Conservation (phyloP, 30 jellyfish, hydroid and myxozoan species). For the Catostylus mosaicus region DNA sequence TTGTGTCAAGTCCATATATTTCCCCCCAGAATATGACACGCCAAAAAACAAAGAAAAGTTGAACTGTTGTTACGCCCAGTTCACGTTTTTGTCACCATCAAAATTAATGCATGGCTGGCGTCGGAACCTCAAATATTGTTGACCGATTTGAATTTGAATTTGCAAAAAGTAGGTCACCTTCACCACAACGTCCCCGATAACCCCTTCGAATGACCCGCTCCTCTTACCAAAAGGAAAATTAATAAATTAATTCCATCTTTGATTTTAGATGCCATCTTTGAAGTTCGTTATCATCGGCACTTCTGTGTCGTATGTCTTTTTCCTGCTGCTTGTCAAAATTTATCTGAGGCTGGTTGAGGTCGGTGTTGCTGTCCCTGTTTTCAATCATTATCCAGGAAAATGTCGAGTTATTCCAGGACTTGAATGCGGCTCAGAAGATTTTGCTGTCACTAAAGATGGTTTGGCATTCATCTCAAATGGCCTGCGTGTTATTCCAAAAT, state of each 20-base stretch:
- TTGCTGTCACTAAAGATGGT: slow-evolving; percentile 89
- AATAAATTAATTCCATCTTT: background rate
- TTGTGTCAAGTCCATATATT: no score
- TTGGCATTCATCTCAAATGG: slow-evolving; percentile 94
- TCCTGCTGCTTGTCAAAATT: slow-evolving; percentile 8
- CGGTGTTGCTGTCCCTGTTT: slow-evolving; percentile 77
- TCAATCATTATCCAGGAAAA: slow-evolving; percentile 87
- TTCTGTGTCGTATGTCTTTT: background rate
- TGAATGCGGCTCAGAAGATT: slow-evolving; percentile 97
- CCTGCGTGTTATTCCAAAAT: slow-evolving; percentile 43
- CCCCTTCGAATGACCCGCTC: no score
- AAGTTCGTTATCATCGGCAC: slow-evolving; percentile 5
- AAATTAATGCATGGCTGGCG: no score
- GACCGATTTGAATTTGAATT: no score
- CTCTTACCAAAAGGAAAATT: no score
- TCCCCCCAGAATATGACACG: no score
- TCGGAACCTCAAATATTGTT: no score
- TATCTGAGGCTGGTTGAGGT: slow-evolving; percentile 46
- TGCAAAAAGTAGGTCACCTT: no score
- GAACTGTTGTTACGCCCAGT: no score
- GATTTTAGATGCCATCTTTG: slow-evolving; percentile 26
- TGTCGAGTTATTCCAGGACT: slow-evolving; percentile 91
- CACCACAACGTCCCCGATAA: no score
- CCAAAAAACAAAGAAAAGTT: no score
- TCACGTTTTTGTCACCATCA: no score